phyloP scores from a whole-genome alignment of 1,140 invertebrate species.

The Papilio machaon region DNA sequence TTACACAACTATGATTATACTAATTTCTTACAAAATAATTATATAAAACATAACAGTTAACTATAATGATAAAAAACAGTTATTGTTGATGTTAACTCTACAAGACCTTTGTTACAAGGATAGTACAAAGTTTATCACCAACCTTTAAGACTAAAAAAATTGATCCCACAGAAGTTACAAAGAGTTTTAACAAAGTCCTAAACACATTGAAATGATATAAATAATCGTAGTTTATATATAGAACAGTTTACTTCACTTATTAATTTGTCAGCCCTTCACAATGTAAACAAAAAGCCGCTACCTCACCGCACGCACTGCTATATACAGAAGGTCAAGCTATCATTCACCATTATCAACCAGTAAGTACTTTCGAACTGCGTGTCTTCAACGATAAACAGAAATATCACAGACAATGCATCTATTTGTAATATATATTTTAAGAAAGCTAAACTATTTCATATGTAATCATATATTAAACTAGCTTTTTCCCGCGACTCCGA shows the following conservation, averaged over 20 bases:
- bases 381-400: background rate
- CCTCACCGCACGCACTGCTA: background rate
- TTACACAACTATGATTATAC: no score
- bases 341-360: background rate
- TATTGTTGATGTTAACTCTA: no score
- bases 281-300: conserved; percentile 1
- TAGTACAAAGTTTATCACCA: background rate
- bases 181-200: background rate
- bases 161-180: background rate
- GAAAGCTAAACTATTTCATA: no score
- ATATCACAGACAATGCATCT: background rate
- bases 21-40: no score
- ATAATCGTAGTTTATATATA: background rate
- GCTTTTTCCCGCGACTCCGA: no score
- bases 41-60: background rate
- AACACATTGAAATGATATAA: background rate
- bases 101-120: no score
- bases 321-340: background rate
- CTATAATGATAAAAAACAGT: no score
- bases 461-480: no score
- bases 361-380: background rate
- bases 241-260: background rate
- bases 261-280: background rate
- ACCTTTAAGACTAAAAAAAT: no score
- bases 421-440: background rate